phyloP scores from a whole-genome alignment of 2,113 vertebrate species.

The Limnothrissa miodon region DNA sequence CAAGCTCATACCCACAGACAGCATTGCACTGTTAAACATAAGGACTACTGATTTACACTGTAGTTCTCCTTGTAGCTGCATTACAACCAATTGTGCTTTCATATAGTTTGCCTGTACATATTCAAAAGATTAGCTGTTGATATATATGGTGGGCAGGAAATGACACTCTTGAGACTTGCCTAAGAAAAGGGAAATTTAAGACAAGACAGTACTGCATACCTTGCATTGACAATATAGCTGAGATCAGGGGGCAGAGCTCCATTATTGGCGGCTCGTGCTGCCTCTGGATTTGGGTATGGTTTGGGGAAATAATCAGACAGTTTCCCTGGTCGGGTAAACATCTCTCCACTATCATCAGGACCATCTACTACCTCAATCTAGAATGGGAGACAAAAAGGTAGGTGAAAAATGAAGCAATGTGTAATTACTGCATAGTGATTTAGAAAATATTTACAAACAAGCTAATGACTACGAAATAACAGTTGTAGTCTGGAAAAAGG shows the following conservation, averaged over 20 bases:
- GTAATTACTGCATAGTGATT: background rate
- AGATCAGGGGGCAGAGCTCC: constrained; percentile 91
- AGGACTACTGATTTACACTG: too few species aligned
- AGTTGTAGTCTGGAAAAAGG: background rate
- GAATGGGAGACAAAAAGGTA: background rate
- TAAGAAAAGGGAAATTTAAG: background rate
- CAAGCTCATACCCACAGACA: too few species aligned
- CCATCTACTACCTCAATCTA: constrained; percentile 86
- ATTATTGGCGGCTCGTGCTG: constrained; percentile 81
- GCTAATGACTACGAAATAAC: background rate
- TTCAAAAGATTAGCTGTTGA: background rate
- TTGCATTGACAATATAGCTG: constrained; percentile 85
- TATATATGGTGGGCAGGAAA: background rate
- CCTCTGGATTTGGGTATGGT: constrained; percentile 83
- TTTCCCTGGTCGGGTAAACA: constrained; percentile 88
- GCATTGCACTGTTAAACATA: too few species aligned
- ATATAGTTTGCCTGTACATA: background rate
- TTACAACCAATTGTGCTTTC: background rate
- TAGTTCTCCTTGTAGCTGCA: too few species aligned
- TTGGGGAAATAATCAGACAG: constrained; percentile 87
- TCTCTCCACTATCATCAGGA: constrained; percentile 85
- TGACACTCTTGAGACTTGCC: too few species aligned
- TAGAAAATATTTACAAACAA: background rate
- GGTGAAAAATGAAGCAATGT: background rate
- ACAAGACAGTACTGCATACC: constrained; percentile 60